Percentiles rank a stretch among this genome's conserved stretches.
phyloP scores from a whole-genome alignment of 2,888 invertebrate species.

The Chydorus sphaericus region DNA sequence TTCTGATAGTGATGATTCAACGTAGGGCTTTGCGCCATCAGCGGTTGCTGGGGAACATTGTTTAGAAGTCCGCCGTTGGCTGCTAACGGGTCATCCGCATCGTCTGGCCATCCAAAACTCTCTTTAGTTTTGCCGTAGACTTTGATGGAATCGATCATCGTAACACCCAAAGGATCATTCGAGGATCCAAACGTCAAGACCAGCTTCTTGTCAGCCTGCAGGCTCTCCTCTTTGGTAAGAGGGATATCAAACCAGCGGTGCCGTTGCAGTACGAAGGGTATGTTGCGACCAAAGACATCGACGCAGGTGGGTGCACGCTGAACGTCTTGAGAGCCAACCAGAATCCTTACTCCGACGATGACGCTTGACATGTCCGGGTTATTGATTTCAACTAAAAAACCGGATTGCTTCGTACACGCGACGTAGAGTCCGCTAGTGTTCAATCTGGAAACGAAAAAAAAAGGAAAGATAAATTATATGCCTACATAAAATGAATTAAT shows the following conservation, averaged over 20 bases:
- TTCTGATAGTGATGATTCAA: background rate
- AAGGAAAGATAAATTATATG: no score
- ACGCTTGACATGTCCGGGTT: conserved; percentile 71
- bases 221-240: conserved; percentile 79
- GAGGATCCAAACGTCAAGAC: conserved; percentile 67
- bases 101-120: conserved; percentile 92
- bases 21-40: conserved; percentile 14
- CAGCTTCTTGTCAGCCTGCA: conserved; percentile 83
- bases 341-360: conserved; percentile 73
- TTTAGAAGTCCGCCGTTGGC: background rate
- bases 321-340: conserved; percentile 69
- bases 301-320: conserved; percentile 61
- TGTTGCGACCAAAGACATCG: conserved; percentile 52
- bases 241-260: conserved; percentile 93
- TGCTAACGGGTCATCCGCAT: conserved; percentile 52
- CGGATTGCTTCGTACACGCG: conserved; percentile 76
- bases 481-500: no score
- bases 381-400: conserved; percentile 72
- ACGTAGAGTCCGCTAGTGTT: conserved; percentile 69
- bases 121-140: conserved; percentile 89
- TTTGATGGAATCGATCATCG: conserved; percentile 87
- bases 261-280: conserved; percentile 54
- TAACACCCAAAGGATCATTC: conserved; percentile 71
- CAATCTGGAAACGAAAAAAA: no score
- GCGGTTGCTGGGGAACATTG: background rate